Evolutionary conservation across 2,888 invertebrate species (phyloP), one percentile per base, ranked within the genome.

Genomic region (Machimus rusticus): DNA sequence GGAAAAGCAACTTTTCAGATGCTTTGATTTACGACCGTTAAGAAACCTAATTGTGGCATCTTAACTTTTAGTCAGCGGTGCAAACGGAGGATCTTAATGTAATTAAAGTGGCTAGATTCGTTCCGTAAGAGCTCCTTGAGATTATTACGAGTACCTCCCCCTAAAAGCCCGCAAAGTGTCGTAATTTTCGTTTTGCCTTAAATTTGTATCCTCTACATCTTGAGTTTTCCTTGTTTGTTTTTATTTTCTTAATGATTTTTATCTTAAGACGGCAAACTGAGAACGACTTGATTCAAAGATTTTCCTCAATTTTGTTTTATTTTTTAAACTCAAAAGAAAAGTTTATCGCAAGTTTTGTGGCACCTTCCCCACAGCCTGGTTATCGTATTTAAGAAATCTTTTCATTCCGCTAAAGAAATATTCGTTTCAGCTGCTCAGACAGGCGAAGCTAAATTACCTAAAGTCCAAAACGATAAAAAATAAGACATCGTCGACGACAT

Each of bases 101-200:
- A 57, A 82, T 82, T 82, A 82, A 66, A 82, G 57, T 82, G 82
- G 82, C 34, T n/a, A 82, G 57, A 82, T 82, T 82, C 57, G 37
- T 57, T 34, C 14, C 66, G 12, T 14, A 82, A 82, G 39, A 57
- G 82, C 82, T 81, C 23, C 57, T 82, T 37, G n/a, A n/a, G 5
- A 82, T 82, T 39, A 57, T 82, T 82, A 19, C 57, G 37, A 82
- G 57, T 78, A 19, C 43, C 76, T 34, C 39, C 76, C 76, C 39
- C 66, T 34, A 82, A 82, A 34, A 82, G 8, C 39, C 37, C 39
- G 34, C 66, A 82, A 81, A 82, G 66, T 82, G 82, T 57, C 82
- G 82, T 82, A 51, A 51, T 82, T 82, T 82, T 51, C 66, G 9
- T 82, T 82, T 66, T 79, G 51, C 39, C 31, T 19, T n/a, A 51